phyloP scores from a whole-genome alignment of 2,797 vertebrate genomes.

The Ibycter americanus region DNA sequence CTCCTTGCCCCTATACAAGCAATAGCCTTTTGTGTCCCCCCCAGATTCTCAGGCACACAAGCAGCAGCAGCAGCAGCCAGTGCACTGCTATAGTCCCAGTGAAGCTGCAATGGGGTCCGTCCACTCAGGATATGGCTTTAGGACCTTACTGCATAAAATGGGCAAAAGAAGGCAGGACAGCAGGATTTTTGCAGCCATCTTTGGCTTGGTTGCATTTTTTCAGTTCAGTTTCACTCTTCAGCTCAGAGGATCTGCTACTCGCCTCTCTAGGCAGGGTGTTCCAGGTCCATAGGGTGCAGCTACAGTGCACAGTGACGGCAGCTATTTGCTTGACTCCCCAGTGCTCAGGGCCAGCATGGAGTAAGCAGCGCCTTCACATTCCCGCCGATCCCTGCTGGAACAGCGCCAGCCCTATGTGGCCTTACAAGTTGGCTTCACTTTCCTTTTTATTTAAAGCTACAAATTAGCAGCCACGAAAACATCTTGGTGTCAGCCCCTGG shows the following conservation, averaged over 20 bases:
- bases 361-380: not conserved
- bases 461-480: not conserved
- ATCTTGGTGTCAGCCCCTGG: not conserved
- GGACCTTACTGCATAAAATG: not conserved
- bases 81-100: not conserved
- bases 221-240: not conserved
- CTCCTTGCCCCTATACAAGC: not conserved
- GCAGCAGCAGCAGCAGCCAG: not conserved
- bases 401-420: not conserved
- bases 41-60: not conserved
- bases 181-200: not conserved
- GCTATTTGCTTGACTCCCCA: not conserved
- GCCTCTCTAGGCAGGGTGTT: not conserved
- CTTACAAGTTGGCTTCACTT: not conserved
- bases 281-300: not conserved
- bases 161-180: not conserved
- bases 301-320: rapidly evolving
- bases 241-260: not conserved
- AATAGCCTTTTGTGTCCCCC: rapidly evolving
- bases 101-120: not conserved
- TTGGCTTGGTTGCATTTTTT: not conserved
- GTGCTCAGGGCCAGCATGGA: not conserved
- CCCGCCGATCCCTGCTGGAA: not conserved
- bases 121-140: not conserved
- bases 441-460: not conserved